A percentile compares a stretch with the other conserved stretches of the same genome.
These are phyloP conservation scores for Rachycentron canadum DNA, from an alignment of 2,797 vertebrate genomes.

Conservation along the genomic window DNA sequence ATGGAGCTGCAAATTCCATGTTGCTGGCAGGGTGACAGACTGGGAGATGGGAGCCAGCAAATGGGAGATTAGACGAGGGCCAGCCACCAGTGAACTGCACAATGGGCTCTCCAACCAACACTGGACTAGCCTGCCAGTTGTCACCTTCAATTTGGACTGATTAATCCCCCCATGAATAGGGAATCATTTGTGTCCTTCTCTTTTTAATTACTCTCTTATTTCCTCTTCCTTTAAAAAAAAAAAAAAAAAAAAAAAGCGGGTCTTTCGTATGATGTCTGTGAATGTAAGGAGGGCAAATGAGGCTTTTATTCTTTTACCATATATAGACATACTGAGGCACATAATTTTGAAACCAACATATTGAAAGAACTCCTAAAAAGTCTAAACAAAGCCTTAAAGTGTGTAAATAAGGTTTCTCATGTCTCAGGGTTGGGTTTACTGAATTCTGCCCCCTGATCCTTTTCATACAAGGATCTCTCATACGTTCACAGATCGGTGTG, in stretches of 20 bases:
- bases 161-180: constrained; percentile 62
- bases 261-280: constrained; percentile 33
- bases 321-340: constrained; percentile 13
- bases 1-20: constrained; percentile 92
- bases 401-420: background rate
- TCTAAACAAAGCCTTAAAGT: background rate
- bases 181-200: constrained; percentile 61
- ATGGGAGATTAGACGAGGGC: constrained; percentile 87
- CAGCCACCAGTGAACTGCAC: constrained; percentile 73
- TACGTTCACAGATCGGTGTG: background rate
- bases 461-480: constrained; percentile 13
- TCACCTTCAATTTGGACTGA: constrained; percentile 73
- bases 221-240: constrained; percentile 32
- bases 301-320: constrained; percentile 43
- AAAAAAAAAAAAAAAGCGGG: too few relatives aligned
- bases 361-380: constrained; percentile 1
- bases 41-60: constrained; percentile 90
- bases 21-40: constrained; percentile 91
- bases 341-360: constrained; percentile 2
- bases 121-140: constrained; percentile 69
- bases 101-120: constrained; percentile 69
- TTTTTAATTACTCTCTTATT: constrained; percentile 52
- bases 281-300: constrained; percentile 28
- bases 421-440: constrained; percentile 12
- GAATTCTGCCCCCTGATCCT: constrained; percentile 1